These are phyloP conservation scores for Eira barbara DNA, from an alignment of 2,113 vertebrate species.

Conservation along the genomic window DNA sequence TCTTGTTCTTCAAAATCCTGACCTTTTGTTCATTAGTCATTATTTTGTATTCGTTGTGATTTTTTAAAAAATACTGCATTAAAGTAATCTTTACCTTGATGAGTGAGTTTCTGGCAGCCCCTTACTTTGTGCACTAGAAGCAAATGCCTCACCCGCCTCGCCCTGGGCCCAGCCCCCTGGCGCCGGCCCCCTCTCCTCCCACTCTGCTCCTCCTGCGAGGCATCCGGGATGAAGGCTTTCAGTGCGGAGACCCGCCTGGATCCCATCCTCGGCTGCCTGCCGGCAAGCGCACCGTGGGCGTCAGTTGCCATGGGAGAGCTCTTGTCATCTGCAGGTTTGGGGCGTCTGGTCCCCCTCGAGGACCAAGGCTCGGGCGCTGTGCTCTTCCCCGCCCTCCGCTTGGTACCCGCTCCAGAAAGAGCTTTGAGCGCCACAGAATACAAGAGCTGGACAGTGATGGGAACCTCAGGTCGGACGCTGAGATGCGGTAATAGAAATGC, in stretches of 20 bases:
- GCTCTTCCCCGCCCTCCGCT: not conserved
- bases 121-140: not conserved
- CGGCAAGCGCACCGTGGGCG: rapidly evolving
- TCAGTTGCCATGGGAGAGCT: not conserved
- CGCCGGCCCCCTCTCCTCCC: not conserved
- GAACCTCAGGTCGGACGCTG: not conserved
- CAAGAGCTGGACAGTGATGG: not conserved
- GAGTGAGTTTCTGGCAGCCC: not conserved
- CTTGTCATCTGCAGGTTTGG: not conserved
- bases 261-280: not conserved
- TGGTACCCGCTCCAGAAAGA: not conserved
- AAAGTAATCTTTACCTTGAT: not conserved
- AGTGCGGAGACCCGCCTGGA: not conserved
- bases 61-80: not conserved
- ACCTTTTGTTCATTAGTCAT: not conserved
- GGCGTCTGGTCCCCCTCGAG: not conserved
- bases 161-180: not conserved
- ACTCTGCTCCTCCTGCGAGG: not conserved
- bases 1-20: not conserved
- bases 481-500: not conserved
- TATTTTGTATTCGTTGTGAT: not conserved
- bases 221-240: not conserved
- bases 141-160: not conserved
- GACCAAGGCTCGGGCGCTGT: not conserved
- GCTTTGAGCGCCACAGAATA: not conserved